phyloP scores from a whole-genome alignment of 1,140 invertebrate genomes.

The Drosophila insularis region DNA sequence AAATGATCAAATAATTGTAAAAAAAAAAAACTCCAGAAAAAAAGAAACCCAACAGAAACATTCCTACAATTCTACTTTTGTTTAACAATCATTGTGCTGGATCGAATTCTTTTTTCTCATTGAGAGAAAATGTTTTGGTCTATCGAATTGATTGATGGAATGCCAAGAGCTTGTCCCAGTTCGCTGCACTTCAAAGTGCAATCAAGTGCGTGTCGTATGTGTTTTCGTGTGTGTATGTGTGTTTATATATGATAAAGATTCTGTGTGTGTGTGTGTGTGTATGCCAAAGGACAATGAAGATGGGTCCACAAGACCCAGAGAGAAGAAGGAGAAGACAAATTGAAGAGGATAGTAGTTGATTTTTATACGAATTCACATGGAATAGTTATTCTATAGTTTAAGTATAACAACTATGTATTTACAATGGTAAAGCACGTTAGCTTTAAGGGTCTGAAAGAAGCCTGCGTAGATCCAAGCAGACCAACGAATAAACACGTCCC shows the following conservation, averaged over 20 bases:
- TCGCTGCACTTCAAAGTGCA: constrained; percentile 69
- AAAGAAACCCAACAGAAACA: too few relatives aligned
- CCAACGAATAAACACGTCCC: too few relatives aligned
- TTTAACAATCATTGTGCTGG: neutral
- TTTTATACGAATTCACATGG: neutral
- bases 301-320: too few relatives aligned
- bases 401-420: neutral
- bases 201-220: constrained; percentile 45
- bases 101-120: constrained; percentile 23
- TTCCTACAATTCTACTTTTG: neutral
- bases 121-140: constrained; percentile 29
- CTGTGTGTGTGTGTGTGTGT: neutral
- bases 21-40: neutral
- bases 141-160: constrained; percentile 15
- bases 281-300: neutral
- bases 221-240: neutral
- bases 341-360: neutral
- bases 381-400: neutral
- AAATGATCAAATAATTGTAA: constrained; percentile 8
- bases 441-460: too few relatives aligned
- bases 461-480: too few relatives aligned
- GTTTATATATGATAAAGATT: neutral
- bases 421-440: neutral
- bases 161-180: constrained; percentile 41
- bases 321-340: neutral